These are phyloP conservation scores for Ceuthmochares aereus DNA, from an alignment of 2,113 vertebrate species.

Conservation along the genomic window DNA sequence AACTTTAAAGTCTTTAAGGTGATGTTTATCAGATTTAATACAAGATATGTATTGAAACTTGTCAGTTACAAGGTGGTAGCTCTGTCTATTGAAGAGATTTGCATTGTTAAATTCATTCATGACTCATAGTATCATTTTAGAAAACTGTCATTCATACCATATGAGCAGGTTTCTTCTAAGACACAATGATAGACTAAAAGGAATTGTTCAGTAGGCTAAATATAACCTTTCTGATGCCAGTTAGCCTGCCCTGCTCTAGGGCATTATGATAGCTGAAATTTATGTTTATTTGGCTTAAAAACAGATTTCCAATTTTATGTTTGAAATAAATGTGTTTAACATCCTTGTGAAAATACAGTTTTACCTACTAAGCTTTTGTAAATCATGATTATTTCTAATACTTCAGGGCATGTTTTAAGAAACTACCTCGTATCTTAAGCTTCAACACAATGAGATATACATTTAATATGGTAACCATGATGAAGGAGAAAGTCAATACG, in stretches of 20 bases:
- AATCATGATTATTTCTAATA: background rate
- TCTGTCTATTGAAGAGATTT: background rate
- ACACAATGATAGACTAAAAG: background rate
- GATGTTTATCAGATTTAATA: background rate
- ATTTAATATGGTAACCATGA: conserved; percentile 99
- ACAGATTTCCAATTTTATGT: background rate
- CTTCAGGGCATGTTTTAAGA: conserved; percentile 96
- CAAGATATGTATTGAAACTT: background rate
- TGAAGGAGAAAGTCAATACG: conserved; percentile 99
- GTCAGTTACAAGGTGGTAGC: background rate
- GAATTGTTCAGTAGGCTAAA: background rate
- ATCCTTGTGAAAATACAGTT: background rate
- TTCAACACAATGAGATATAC: conserved; percentile 99
- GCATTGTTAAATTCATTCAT: background rate
- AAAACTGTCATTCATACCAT: background rate
- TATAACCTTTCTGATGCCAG: background rate
- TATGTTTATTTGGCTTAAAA: background rate
- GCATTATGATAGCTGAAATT: background rate
- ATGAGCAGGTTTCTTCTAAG: background rate
- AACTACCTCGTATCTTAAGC: conserved; percentile 96
- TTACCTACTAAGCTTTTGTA: background rate
- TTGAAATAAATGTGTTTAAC: background rate
- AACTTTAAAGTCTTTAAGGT: background rate
- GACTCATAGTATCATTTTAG: background rate
- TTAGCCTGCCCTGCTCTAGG: background rate